A percentile compares a stretch with the other conserved stretches of the same genome.
Conservation (phyloP, 2,888 invertebrate genomes). For the Ochropleura leucogaster region DNA sequence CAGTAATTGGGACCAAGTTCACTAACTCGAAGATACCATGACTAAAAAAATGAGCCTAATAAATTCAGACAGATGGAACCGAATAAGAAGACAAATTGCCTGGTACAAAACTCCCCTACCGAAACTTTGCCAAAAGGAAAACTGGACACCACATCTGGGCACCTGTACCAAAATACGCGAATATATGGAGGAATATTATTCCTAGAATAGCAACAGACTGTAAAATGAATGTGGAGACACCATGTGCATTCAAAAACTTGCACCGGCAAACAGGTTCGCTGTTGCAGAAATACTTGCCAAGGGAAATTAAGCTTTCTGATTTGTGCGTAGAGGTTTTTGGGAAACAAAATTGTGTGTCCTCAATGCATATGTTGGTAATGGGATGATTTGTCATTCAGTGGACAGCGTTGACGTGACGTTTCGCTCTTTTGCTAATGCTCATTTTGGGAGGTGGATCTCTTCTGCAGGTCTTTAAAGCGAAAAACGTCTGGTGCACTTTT, state of each 20-base stretch:
- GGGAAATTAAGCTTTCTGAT: constrained; percentile 65
- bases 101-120: constrained; percentile 70
- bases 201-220: constrained; percentile 90
- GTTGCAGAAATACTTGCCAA: constrained; percentile 36
- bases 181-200: constrained; percentile 87
- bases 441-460: constrained; percentile 76
- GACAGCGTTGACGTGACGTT: constrained; percentile 85
- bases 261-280: constrained; percentile 68
- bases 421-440: constrained; percentile 85
- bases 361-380: constrained; percentile 70
- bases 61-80: constrained; percentile 83
- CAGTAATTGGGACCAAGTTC: constrained; percentile 85
- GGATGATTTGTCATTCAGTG: constrained; percentile 87
- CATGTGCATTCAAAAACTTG: constrained; percentile 87
- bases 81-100: constrained; percentile 84
- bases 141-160: constrained; percentile 84
- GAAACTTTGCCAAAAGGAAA: constrained; percentile 80
- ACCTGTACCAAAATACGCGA: constrained; percentile 87
- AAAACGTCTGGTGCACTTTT: constrained; percentile 70
- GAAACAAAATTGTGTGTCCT: constrained; percentile 52
- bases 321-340: constrained; percentile 52
- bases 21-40: constrained; percentile 74
- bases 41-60: constrained; percentile 77
- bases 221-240: constrained; percentile 87
- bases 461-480: constrained; percentile 71